Evolutionary conservation across 2,113 vertebrate genomes (phyloP).

Genomic region (rat (Rattus norvegicus)): DNA sequence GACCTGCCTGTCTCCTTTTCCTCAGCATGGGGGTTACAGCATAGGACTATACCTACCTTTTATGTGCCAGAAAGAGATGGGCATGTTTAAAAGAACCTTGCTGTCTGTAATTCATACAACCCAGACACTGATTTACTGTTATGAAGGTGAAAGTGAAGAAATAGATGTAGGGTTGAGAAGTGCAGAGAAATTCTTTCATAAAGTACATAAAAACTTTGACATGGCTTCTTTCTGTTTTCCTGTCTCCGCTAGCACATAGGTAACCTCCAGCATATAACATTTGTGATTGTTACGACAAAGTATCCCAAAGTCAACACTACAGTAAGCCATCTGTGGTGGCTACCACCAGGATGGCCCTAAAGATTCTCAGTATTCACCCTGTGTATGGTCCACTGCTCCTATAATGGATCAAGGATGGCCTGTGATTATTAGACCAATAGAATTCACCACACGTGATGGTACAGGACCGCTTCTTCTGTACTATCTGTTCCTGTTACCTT

Average conservation of each 20-base stretch:
- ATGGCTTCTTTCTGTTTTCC: neutral
- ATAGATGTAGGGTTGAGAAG: neutral
- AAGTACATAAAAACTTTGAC: neutral
- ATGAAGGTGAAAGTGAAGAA: conserved; percentile 23
- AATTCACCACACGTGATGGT: neutral
- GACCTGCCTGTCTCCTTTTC: neutral
- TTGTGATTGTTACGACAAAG: conserved; percentile 1
- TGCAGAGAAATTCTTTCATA: conserved; percentile 6
- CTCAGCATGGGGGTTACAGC: neutral
- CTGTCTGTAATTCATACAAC: neutral
- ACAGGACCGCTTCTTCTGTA: neutral
- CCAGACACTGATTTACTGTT: neutral
- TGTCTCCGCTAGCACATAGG: neutral
- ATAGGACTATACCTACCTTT: neutral
- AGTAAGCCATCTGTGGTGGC: neutral
- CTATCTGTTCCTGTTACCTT: neutral
- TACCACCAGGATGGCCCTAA: neutral
- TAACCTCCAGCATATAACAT: neutral
- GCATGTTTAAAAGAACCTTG: neutral
- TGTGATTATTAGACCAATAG: neutral
- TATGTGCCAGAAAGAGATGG: neutral
- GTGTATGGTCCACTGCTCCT: neutral
- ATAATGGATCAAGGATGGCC: neutral
- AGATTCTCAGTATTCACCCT: neutral
- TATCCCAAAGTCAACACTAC: neutral